Base-by-base conservation (phyloP, 2,888 invertebrate species). In the Morpho achilles region DNA sequence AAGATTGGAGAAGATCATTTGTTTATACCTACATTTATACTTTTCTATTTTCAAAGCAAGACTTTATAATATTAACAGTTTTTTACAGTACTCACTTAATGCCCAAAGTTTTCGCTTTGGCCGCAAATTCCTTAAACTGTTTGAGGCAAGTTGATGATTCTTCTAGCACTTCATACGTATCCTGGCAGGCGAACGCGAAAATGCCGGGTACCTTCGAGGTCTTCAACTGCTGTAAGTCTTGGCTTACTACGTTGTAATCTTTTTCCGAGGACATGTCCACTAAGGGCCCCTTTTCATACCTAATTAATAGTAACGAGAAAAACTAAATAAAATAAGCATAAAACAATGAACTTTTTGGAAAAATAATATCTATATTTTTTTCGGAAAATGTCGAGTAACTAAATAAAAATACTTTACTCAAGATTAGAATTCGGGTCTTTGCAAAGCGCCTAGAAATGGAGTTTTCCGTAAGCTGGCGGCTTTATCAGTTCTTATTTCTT, bases 251-350 rank as follows among this genome's bases (percentile, higher is more conserved):
- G 0, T 56, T 59, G 47, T 70, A 74, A 22, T 65, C 63, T 1
- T 58, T 45, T 0, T 65, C 63, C 0, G 66, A 82, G 51, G 91
- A 84, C 7, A 94, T 83, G 74, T 95, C 94, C 62, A 95, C 94
- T 44, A 96, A 85, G 0, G 96, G 94, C 40, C 96, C 95, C 72
- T 94, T 93, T 80, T 98, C 94, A 92, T 93, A 97, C 92, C 92
- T 92, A 64, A 5, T 46, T 23, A 52, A 39, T 32, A 32, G 32
- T 32, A 32, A 32, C 32, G 32, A 32, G 32, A 32, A 32, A 32
- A 32, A 32, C 0, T 32, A 32, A 16, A 32, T 32, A 32, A 32
- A 5, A 32, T 32, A 32, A 5, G 32, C 32, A 32, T 32, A 32
- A 32, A 16, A 16, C 16, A 16, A 16, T 16, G 16, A 16, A 32